Percentiles rank a stretch among this genome's conserved stretches.
phyloP scores from a whole-genome alignment of 2,888 invertebrate species.

The Trachelus tabidus region DNA sequence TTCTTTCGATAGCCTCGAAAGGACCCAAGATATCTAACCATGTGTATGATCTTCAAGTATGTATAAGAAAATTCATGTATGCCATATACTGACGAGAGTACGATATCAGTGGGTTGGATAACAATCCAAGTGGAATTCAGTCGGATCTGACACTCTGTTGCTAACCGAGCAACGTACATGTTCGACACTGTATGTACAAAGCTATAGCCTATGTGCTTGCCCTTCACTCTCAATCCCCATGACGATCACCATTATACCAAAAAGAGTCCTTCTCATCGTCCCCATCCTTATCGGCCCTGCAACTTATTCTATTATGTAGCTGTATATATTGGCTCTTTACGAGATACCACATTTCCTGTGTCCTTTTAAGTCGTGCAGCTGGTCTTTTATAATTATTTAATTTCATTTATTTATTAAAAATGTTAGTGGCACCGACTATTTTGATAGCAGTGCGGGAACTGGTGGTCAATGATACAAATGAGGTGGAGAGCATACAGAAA shows the following conservation, averaged over 20 bases:
- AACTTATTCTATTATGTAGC: background rate
- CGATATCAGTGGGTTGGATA: background rate
- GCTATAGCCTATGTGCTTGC: background rate
- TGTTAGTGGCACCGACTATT: background rate
- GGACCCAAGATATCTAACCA: background rate
- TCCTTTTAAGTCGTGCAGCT: background rate
- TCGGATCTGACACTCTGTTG: background rate
- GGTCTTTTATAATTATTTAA: background rate
- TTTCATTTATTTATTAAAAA: background rate
- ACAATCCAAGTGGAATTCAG: background rate
- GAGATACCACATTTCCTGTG: background rate
- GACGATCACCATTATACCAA: background rate
- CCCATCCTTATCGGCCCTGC: background rate
- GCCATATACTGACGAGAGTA: background rate
- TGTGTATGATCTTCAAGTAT: background rate
- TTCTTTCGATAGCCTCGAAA: background rate
- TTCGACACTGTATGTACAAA: background rate
- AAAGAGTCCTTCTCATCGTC: background rate
- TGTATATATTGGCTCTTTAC: background rate
- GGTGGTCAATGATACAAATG: background rate
- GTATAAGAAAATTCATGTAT: background rate
- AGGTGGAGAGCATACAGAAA: background rate
- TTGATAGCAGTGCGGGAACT: background rate
- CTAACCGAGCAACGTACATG: background rate
- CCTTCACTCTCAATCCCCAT: background rate